Base-by-base conservation (phyloP, 1,140 invertebrate species). In the Diorhabda sublineata region DNA sequence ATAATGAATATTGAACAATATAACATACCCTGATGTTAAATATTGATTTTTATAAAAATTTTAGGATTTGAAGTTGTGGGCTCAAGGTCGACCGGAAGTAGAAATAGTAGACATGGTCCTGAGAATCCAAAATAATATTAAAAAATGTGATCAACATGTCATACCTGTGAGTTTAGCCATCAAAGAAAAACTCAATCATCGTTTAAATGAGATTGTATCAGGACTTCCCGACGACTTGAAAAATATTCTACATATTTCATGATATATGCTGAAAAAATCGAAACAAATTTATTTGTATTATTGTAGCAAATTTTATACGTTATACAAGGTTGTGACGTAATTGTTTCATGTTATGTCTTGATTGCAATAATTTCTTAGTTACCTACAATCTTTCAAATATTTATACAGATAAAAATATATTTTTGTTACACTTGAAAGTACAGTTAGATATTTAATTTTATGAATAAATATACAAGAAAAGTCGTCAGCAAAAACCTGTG, bases 21-120 rank as follows among this genome's bases (percentile, higher is more conserved):
- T 26, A 26, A 26, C 26, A 26, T 26, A 26, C 26, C 26, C 26
- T 26, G 26, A 26, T 26, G 26, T 26, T 26, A 26, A 26, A 26
- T 26, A 26, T 26, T 26, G 26, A 26, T 26, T 26, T 26, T 26
- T 26, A 26, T 26, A 26, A 26, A 45, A 66, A 63, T 81, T 82
- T 62, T 81, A 95, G 91, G 92, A 98, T 82, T 84, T 98, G 72
- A 88, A 90, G 75, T 86, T 89, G 58, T 98, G 96, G 96, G 92
- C 96, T 0, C 83, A 88, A 76, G 94, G 91, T 66, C 95, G 96
- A 77, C 89, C 95, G 75, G 97, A 99, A 85, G 96, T 99, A 5
- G 95, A 98, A 86, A 89, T 97, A 67, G 94, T 99, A 8, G 97
- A 99, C 81, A 92, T 98, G 89, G 91, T 98, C 71, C 81, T 99